phyloP scores from a whole-genome alignment of 92 coral and sea anemone species.

The Zoanthus sansibaricus region DNA sequence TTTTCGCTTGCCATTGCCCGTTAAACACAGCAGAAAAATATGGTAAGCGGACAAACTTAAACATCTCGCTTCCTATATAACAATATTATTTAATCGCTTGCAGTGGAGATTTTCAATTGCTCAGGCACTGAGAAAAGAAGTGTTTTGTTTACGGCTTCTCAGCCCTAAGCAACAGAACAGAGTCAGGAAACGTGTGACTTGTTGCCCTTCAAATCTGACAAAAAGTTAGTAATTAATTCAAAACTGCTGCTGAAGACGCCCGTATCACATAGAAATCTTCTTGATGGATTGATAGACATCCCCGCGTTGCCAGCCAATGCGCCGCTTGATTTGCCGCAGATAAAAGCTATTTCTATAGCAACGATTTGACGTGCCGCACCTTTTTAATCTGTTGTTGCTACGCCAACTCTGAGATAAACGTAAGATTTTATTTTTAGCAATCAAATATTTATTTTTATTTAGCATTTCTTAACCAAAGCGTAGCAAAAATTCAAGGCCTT shows the following conservation, averaged over 20 bases:
- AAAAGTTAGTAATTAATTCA: slow-evolving; percentile 18
- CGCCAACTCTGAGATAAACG: not conserved
- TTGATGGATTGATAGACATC: slow-evolving; percentile 17
- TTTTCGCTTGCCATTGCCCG: slow-evolving; percentile 68
- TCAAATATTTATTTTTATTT: too few species aligned
- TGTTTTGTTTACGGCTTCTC: slow-evolving; percentile 40
- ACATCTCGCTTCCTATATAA: slow-evolving; percentile 24
- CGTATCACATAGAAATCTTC: slow-evolving; percentile 1
- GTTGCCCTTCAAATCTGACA: slow-evolving; percentile 34
- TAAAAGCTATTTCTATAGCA: slow-evolving; percentile 18
- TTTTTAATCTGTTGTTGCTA: not conserved
- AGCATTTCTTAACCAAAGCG: too few species aligned
- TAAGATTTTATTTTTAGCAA: not conserved
- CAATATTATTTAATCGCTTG: not conserved
- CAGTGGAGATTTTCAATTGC: slow-evolving; percentile 27
- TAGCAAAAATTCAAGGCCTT: too few species aligned
- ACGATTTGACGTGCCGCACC: slow-evolving; percentile 27
- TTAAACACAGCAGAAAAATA: slow-evolving; percentile 18
- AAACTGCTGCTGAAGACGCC: slow-evolving; percentile 34
- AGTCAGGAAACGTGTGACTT: slow-evolving; percentile 30
- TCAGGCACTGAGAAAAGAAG: slow-evolving; percentile 19
- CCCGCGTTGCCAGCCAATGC: slow-evolving; percentile 4
- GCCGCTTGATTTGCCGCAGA: not conserved
- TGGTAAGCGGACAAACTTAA: slow-evolving; percentile 15
- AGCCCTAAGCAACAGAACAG: slow-evolving; percentile 48